These are phyloP conservation scores for Aporrectodea caliginosa DNA, from an alignment of 1,140 invertebrate species.

Conservation along the genomic window DNA sequence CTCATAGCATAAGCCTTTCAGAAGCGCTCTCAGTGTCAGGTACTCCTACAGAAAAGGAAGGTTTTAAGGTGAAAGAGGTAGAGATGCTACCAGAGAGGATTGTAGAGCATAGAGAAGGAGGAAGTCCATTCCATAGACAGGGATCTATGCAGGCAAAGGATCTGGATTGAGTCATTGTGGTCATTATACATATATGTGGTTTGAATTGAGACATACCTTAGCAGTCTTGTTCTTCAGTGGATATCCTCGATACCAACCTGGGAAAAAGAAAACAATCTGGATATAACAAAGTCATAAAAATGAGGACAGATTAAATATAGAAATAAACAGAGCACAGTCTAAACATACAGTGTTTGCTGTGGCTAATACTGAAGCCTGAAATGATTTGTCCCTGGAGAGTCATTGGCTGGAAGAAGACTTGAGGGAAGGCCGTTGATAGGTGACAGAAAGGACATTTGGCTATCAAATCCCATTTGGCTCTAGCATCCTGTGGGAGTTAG, in stretches of 20 bases:
- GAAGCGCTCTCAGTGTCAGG: too few relatives aligned
- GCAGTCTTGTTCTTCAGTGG: not conserved
- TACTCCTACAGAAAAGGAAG: not conserved
- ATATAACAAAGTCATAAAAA: not conserved
- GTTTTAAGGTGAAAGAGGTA: not conserved
- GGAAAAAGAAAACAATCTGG: not conserved
- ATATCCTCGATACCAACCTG: not conserved
- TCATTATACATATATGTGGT: not conserved
- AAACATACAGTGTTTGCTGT: not conserved
- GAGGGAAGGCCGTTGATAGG: too few relatives aligned
- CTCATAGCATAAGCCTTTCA: too few relatives aligned
- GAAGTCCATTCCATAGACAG: not conserved
- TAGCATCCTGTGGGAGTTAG: too few relatives aligned
- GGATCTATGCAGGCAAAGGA: not conserved
- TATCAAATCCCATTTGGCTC: too few relatives aligned
- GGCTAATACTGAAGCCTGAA: too few relatives aligned
- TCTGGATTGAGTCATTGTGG: not conserved
- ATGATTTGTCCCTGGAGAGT: too few relatives aligned
- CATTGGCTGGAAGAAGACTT: too few relatives aligned
- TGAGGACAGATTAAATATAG: not conserved
- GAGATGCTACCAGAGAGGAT: too few relatives aligned
- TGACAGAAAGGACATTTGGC: too few relatives aligned
- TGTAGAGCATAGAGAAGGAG: too few relatives aligned
- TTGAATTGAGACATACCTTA: not conserved
- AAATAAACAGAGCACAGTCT: not conserved